Evolutionary conservation across 1,140 invertebrate genomes (phyloP).

Genomic region (Planococcus citri): DNA sequence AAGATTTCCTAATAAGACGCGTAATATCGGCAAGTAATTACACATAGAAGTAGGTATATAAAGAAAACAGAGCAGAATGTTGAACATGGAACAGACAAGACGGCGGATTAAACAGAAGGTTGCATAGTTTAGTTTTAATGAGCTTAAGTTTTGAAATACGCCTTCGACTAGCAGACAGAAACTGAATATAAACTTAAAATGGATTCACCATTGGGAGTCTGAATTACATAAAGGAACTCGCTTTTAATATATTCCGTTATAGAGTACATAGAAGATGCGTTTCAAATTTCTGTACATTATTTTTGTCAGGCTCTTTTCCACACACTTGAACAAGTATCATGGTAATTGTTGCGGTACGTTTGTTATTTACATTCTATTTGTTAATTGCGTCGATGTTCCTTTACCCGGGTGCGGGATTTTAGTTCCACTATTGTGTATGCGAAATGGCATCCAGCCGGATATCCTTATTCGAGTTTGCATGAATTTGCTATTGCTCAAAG

Average conservation of each 20-base stretch:
- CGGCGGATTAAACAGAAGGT: background rate
- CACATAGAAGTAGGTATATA: no score
- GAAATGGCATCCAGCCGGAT: background rate
- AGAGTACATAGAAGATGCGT: background rate
- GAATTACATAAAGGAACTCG: background rate
- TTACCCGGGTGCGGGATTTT: background rate
- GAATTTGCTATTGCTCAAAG: background rate
- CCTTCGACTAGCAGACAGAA: background rate
- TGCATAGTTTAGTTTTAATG: constrained; percentile 3
- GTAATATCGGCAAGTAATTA: no score
- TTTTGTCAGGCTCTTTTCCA: background rate
- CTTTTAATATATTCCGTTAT: background rate
- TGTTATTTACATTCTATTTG: constrained; percentile 4
- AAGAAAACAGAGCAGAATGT: no score
- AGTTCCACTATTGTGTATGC: background rate
- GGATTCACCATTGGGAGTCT: constrained; percentile 1
- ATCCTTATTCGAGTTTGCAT: background rate
- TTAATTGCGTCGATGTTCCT: constrained; percentile 2
- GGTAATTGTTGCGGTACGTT: background rate
- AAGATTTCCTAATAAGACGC: no score
- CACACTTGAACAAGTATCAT: background rate
- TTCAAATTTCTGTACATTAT: background rate
- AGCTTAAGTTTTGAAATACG: background rate
- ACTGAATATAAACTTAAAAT: background rate
- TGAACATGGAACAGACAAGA: background rate